Base-by-base conservation (phyloP, 1,140 invertebrate genomes). In the Euura saliciscinereae region DNA sequence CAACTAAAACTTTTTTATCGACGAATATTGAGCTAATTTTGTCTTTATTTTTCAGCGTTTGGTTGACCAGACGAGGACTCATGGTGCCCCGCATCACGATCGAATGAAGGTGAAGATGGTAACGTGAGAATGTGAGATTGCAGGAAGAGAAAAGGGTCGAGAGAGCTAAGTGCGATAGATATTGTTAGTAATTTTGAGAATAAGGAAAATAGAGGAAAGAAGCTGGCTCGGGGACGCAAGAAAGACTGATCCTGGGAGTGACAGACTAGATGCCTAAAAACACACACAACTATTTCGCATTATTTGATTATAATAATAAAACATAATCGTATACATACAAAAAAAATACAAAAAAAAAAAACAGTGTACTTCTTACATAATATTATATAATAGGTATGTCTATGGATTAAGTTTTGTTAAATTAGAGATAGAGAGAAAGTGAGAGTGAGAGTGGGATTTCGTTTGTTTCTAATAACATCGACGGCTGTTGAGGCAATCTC, bases 11-110 rank as follows among this genome's bases (percentile, higher is more conserved):
- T 59, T 59, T 59, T 59, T 1, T 59, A 28, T 28, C 28, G 28
- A 28, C 42, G 8, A 2, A 28, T n/a, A 28, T 68, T 13, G 43
- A 64, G 10, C 13, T 59, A 59, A 59, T 11, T 46, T 71, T 42
- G 1, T 42, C 6, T 74, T 71, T 75, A 64, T 75, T 78, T 85
- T 82, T 11, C 83, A 93, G 92, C 28, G 89, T 92, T 46, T 92
- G 91, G 91, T 82, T 93, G 74, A 92, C 91, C 83, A 91, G 91
- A 85, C 89, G 90, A 75, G 91, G 91, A 69, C 87, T 92, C 76
- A 85, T 92, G 72, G 88, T 91, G 72, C 89, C 91, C 66, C 88
- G 91, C 77, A 88, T 92, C 66, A 90, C 91, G 76, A 88, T 92
- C 77, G 89, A 91, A 85, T 90, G 86, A 90, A 78, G 66, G 42